Base-by-base conservation (phyloP, 2,113 vertebrate species). In the Neotragus moschatus region DNA sequence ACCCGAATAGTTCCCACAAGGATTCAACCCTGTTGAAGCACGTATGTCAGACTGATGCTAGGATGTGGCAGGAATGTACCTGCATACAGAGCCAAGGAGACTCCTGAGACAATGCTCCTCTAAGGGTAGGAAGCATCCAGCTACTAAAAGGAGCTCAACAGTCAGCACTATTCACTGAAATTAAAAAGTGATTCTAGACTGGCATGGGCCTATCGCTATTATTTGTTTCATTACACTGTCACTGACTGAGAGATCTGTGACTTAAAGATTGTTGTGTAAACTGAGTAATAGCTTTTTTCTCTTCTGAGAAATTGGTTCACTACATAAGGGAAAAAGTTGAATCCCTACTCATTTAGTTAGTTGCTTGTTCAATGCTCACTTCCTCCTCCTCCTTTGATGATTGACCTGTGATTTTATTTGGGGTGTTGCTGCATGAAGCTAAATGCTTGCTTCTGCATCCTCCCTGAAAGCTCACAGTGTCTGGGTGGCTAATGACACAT, bases 251-350 rank as follows among this genome's bases (percentile, higher is more conserved):
- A 91, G 56, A 95, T 39, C 61, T 87, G 47, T 90, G 92, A 90
- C 87, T 90, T 95, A 87, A 93, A 97, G 92, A 82, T 61, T 61
- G 30, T n/a, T 88, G 26, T 80, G 51, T 77, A 94, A 94, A 90
- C 66, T 80, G 53, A 97, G 61, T 88, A 96, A 95, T 30, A 92
- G 82, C 58, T 73, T 88, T 96, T 96, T 90, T 84, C 61, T 96
- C 92, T 94, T 96, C 63, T 87, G 80, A 63, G 79, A 94, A 94
- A 80, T 21, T 53, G 16, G 19, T 53, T 84, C 73, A 80, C 33
- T 90, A 43, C 47, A 55, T 51, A 92, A 91, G 90, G 28, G 90
- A 97, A 96, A 92, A 36, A 58, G 13, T 87, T 81, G 58, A 47
- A 87, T 88, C 8, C 60, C 80, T n/a, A 26, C 61, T 51, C 33